Percentiles rank a stretch among this genome's conserved stretches.
phyloP scores from a whole-genome alignment of 1,140 invertebrate species.

The Cyrtorhinus lividipennis region DNA sequence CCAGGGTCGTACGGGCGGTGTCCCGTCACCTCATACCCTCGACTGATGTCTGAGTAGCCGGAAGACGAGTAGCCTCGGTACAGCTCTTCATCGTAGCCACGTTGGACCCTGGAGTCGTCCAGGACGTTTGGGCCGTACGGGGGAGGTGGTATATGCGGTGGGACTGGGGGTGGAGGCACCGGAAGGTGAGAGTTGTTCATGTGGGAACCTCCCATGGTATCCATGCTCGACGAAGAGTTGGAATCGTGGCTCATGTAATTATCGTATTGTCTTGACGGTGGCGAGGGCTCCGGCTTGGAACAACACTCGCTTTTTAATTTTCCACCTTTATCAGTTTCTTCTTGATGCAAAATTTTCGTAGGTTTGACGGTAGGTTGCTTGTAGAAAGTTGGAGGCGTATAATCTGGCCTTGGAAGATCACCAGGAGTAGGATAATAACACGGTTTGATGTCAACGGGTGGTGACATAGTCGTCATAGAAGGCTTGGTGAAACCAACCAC shows the following conservation, averaged over 20 bases:
- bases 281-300: conserved; percentile 14
- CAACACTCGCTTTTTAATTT: conserved; percentile 11
- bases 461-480: conserved; percentile 8
- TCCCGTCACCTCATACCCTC: conserved; percentile 43
- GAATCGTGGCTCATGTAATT: conserved; percentile 50
- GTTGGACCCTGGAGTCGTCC: conserved; percentile 12
- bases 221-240: conserved; percentile 58
- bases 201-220: conserved; percentile 36
- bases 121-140: conserved; percentile 18
- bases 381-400: conserved; percentile 24
- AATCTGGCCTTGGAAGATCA: conserved; percentile 18
- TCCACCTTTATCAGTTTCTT: conserved; percentile 27
- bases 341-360: conserved; percentile 35
- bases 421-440: conserved; percentile 25
- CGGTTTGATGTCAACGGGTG: conserved; percentile 25
- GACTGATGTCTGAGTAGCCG: conserved; percentile 23
- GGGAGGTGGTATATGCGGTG: conserved; percentile 20
- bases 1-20: conserved; percentile 45
- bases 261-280: conserved; percentile 34
- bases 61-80: conserved; percentile 8
- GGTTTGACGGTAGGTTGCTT: conserved; percentile 36
- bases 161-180: conserved; percentile 19
- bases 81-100: conserved; percentile 16
- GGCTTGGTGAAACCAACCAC: conserved; percentile 18
- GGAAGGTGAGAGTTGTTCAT: conserved; percentile 14